Evolutionary conservation across 2,888 invertebrate species (phyloP).

Genomic region (Adineta ricciae): DNA sequence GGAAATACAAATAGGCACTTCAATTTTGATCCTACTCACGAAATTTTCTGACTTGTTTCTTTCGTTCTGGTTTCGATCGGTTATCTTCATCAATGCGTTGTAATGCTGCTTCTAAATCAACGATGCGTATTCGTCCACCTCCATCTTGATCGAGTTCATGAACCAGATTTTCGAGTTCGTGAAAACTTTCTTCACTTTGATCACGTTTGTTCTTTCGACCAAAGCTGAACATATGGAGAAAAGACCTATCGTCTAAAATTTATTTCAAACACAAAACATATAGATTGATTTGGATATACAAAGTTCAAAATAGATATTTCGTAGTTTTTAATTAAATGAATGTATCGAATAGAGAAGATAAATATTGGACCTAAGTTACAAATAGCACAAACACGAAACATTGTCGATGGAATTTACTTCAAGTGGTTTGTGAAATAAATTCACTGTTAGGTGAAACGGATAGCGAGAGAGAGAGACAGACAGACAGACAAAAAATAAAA

Average conservation of each 20-base stretch:
- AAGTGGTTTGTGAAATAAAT: not conserved
- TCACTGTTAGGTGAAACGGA: not conserved
- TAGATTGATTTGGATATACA: not conserved
- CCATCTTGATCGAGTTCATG: not conserved
- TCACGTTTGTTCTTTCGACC: not conserved
- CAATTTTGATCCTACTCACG: not conserved
- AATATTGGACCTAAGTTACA: not conserved
- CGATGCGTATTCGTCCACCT: not conserved
- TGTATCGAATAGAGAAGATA: not conserved
- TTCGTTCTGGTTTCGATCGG: not conserved
- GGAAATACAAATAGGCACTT: not conserved
- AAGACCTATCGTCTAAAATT: not conserved
- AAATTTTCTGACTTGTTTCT: not conserved
- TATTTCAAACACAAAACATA: not conserved
- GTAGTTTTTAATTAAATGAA: not conserved
- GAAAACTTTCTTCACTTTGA: not conserved
- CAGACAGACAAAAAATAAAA: constrained; percentile 2
- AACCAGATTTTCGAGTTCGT: not conserved
- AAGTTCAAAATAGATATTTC: not conserved
- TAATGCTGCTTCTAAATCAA: not conserved
- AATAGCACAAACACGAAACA: not conserved
- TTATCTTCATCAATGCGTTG: not conserved
- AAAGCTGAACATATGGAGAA: not conserved
- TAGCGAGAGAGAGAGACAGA: no score
- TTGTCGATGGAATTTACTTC: not conserved